These are phyloP conservation scores for Menura novaehollandiae DNA, from an alignment of 2,113 vertebrate genomes.

Conservation along the genomic window DNA sequence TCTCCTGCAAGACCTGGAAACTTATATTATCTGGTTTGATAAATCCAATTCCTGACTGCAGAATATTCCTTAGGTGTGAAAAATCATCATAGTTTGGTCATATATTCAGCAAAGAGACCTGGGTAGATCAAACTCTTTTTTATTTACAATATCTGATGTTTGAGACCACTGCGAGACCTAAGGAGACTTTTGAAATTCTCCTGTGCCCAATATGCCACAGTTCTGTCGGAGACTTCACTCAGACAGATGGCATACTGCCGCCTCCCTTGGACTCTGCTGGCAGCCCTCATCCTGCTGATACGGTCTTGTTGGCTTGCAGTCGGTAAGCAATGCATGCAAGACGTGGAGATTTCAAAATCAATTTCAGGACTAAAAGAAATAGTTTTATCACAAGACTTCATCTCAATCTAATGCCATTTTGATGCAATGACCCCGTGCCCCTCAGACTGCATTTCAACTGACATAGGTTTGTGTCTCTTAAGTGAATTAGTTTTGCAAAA, in stretches of 20 bases:
- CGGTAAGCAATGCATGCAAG: not conserved
- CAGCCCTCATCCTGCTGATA: not conserved
- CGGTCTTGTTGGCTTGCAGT: not conserved
- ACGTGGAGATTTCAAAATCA: not conserved
- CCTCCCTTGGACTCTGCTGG: not conserved
- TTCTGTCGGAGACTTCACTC: not conserved
- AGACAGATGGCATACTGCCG: not conserved
- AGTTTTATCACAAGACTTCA: not conserved
- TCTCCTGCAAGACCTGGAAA: not conserved
- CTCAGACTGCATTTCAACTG: not conserved
- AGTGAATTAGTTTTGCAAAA: not conserved
- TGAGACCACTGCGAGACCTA: not conserved
- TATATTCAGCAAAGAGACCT: not conserved
- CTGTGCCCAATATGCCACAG: accelerated
- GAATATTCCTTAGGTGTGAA: not conserved
- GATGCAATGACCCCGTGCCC: not conserved
- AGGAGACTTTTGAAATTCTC: not conserved
- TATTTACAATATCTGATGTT: not conserved
- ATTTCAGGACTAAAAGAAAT: not conserved
- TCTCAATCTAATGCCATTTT: not conserved
- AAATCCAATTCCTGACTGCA: not conserved
- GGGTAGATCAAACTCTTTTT: not conserved
- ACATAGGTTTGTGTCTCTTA: not conserved
- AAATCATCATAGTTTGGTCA: not conserved
- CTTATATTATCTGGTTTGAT: not conserved